Percentiles rank a stretch among this genome's conserved stretches.
Evolutionary conservation across 2,888 invertebrate species (phyloP).

Genomic region (Tachystola acroxantha): DNA sequence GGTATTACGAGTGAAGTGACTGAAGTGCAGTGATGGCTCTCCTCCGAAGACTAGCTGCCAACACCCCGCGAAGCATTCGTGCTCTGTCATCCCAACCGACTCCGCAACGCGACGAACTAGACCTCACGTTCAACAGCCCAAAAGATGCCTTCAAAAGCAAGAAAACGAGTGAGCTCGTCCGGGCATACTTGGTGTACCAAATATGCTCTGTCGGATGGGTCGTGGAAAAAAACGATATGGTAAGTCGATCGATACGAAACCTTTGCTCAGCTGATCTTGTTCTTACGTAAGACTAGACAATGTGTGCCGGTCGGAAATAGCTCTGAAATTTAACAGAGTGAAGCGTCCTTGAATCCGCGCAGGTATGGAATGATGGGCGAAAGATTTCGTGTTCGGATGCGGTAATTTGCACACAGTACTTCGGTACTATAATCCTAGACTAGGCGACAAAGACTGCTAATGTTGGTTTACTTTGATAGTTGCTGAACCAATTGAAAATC

Average conservation of each 20-base stretch:
- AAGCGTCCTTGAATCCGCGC: conserved; percentile 34
- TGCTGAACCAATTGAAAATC: too few species aligned
- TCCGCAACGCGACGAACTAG: conserved; percentile 82
- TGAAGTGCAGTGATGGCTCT: conserved; percentile 63
- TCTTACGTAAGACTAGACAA: conserved; percentile 49
- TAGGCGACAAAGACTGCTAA: too few species aligned
- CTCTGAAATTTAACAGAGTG: conserved; percentile 35
- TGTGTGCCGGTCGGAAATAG: conserved; percentile 44
- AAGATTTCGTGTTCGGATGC: conserved; percentile 12
- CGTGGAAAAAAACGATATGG: conserved; percentile 96
- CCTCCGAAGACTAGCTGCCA: conserved; percentile 60
- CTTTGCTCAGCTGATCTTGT: conserved; percentile 43
- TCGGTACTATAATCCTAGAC: too few species aligned
- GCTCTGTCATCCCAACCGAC: conserved; percentile 35
- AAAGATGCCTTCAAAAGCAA: conserved; percentile 97
- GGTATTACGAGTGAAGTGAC: conserved; percentile 20
- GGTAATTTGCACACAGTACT: too few species aligned
- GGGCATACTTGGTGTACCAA: conserved; percentile 94
- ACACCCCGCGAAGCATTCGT: conserved; percentile 32
- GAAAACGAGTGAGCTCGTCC: conserved; percentile 92
- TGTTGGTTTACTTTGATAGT: too few species aligned
- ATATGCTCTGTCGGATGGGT: conserved; percentile 92
- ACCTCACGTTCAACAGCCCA: conserved; percentile 92
- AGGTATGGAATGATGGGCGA: conserved; percentile 20
- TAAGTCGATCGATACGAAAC: conserved; percentile 76